Base-by-base conservation (phyloP, 1,140 invertebrate species). In the Laupala kohalensis region DNA sequence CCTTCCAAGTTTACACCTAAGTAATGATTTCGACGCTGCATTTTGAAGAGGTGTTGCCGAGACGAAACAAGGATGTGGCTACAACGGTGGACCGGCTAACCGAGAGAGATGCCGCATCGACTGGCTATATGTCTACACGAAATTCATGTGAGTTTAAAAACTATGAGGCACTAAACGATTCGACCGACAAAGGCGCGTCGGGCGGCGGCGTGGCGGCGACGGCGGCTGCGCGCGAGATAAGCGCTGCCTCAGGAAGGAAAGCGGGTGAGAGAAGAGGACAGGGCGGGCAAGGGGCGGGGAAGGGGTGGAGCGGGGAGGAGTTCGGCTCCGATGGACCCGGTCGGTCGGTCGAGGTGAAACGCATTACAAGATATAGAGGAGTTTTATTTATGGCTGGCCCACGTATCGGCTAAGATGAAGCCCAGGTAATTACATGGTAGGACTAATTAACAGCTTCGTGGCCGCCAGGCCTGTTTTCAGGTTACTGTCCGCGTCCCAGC, bases 21-120 rank as follows among this genome's bases (percentile, higher is more conserved):
- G 78, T 80, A 80, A 80, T 80, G 79, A 80, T 80, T 80, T 80
- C 79, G 79, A 80, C 79, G 79, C 79, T 78, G 78, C 79, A 79
- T 76, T 76, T 76, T 77, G 75, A 79, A 80, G 19, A 62, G 26
- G 64, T 53, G 37, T 53, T 53, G 37, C 37, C 37, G 37, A 53
- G 37, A 53, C 37, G 37, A 53, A 53, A 53, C 37, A 53, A 53
- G 37, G 37, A 53, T 53, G 37, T 19, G 37, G 19, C 37, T 53
- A 53, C 37, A 4, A 53, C 37, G 37, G 9, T 19, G 1, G 37
- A 53, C 37, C 37, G 37, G 37, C 19, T 19, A 19, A 9, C 1
- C 9, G 37, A 53, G 37, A 53, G 37, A 53, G 37, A 53, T 19
- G 37, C 37, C 9, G 37, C 4, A 53, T 19, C 37, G 37, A 53